Conservation (phyloP, 2,888 invertebrate species). For the Toxonevra muliebris region DNA sequence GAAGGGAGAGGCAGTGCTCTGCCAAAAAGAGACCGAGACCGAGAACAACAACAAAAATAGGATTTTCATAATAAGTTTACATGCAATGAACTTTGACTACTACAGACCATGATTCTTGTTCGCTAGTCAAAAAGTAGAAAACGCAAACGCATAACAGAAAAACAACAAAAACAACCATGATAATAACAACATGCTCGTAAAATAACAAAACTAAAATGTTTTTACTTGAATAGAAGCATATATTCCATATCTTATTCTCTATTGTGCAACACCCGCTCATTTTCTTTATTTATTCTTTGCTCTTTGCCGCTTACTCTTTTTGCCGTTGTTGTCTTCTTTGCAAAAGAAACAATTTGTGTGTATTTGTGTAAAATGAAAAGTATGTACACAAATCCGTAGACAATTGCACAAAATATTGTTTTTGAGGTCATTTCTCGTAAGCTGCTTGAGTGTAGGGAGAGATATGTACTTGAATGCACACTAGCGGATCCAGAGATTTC, state of each 20-base stretch:
- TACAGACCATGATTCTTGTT: slow-evolving; percentile 34
- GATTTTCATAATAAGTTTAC: slow-evolving; percentile 32
- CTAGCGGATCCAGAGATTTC: too few species aligned
- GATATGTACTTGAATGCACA: not conserved
- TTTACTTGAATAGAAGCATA: too few species aligned
- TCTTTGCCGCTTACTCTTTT: not conserved
- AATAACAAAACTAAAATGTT: slow-evolving; percentile 22
- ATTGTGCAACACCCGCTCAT: too few species aligned
- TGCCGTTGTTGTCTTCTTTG: slow-evolving; percentile 4
- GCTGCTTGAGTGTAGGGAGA: not conserved
- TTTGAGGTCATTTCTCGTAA: not conserved
- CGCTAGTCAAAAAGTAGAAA: slow-evolving; percentile 12
- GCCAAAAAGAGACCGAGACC: slow-evolving; percentile 5
- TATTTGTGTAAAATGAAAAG: not conserved
- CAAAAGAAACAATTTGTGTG: not conserved
- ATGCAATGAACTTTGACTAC: slow-evolving; percentile 38
- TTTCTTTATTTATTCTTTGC: too few species aligned
- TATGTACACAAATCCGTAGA: slow-evolving; percentile 12
- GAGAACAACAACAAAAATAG: not conserved
- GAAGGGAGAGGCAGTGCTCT: too few species aligned
- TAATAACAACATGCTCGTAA: slow-evolving; percentile 1
- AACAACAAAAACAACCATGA: not conserved
- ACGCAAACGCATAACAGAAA: not conserved
- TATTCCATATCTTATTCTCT: too few species aligned
- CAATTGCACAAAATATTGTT: slow-evolving; percentile 34